Base-by-base conservation (phyloP, 1,140 invertebrate species). In the Brachionus plicatilis region DNA sequence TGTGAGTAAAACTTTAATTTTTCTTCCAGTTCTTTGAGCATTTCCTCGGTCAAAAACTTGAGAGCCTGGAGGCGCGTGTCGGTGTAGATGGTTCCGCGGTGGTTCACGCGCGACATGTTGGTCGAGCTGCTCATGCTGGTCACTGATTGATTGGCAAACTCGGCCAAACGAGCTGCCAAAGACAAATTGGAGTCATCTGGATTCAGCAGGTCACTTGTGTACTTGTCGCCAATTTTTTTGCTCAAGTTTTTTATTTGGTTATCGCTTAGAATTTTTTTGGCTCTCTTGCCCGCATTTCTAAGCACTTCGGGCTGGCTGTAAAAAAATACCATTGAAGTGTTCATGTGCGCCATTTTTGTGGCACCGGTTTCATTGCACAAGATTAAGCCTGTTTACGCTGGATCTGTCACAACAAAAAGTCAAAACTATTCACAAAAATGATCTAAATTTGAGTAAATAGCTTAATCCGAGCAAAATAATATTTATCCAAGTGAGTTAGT, bases 31-130 rank as follows among this genome's bases (percentile, higher is more conserved):
- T 82, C 79, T 41, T 43, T 68, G 24, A 82, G 20, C 37, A 82
- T 65, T 27, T 82, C 79, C 37, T 82, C 79, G 11, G 79, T 82
- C 20, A 82, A 65, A 82, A 43, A 60, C 20, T 82, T 82, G n/a
- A 82, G 17, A 12, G 79, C 53, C 53, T 65, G 50, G 7, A 82
- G 41, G 4, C 79, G 50, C 1, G 79, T 65, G 53, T 82, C 79
- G 7, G 79, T 47, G 60, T 65, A 82, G 20, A 72, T 72, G 20
- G 41, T 76, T 4, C 72, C 72, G 27, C 72, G 72, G 33, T 47
- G 20, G 20, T 75, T 50, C 0, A 24, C 6, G 2, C 72, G 17
- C 41, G 72, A 76, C 9, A 76, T 2, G 14, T 27, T 50, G 14
- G 43, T 47, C 41, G 43, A 20, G n/a, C 45, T 50, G 27, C 27